Percentiles rank a stretch among this genome's conserved stretches.
phyloP scores from a whole-genome alignment of 2,113 vertebrate species.

The Taxidea taxus region DNA sequence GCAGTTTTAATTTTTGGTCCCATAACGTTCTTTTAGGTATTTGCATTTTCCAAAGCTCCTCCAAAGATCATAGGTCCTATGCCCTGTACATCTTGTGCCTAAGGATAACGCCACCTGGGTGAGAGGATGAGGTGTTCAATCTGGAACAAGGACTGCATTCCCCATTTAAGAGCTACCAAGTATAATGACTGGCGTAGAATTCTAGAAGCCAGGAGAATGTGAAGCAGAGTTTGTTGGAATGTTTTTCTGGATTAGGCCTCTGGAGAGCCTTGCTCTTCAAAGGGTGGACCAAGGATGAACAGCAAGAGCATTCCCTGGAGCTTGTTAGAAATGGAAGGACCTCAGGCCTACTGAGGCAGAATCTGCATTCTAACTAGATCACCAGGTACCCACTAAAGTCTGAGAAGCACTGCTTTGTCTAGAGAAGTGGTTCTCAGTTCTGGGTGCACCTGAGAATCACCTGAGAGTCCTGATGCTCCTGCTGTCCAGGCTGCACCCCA shows the following conservation, averaged over 20 bases:
- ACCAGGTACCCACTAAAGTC: neutral
- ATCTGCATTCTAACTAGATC: neutral
- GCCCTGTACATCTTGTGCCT: neutral
- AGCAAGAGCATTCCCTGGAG: neutral
- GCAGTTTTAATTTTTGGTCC: neutral
- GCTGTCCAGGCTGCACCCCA: neutral
- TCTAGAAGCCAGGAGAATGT: neutral
- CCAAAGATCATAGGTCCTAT: neutral
- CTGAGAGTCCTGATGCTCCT: neutral
- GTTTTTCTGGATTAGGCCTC: neutral
- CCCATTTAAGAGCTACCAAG: neutral
- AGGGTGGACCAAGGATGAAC: neutral
- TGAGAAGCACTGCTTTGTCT: neutral
- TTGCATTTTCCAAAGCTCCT: neutral
- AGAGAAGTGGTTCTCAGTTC: neutral
- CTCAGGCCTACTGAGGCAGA: neutral
- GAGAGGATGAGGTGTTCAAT: neutral
- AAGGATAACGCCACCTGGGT: neutral
- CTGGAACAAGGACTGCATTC: neutral
- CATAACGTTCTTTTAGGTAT: neutral
- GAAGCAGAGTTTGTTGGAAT: neutral
- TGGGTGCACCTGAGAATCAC: neutral
- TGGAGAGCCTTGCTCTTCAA: neutral
- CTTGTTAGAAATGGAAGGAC: neutral
- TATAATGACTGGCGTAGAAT: neutral